Evolutionary conservation across 2,113 vertebrate species (phyloP).

Genomic region (Morone saxatilis): DNA sequence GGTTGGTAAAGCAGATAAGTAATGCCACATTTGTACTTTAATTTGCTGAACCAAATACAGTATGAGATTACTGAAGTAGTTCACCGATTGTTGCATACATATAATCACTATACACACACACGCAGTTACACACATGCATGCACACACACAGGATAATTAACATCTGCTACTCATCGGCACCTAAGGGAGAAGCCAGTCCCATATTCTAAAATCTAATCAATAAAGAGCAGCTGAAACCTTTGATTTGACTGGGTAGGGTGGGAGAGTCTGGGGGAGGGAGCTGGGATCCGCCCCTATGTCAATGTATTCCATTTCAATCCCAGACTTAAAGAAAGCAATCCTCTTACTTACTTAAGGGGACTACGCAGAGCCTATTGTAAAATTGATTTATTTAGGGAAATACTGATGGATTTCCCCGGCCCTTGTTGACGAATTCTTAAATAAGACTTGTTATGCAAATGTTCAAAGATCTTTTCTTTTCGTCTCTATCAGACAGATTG

Average conservation of each 20-base stretch:
- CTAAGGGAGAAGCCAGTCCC: slow-evolving; percentile 78
- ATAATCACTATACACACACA: slow-evolving; percentile 44
- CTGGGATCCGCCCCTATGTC: slow-evolving; percentile 71
- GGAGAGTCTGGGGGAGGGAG: slow-evolving; percentile 41
- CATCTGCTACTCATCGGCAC: slow-evolving; percentile 82
- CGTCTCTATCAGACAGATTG: slow-evolving; percentile 18
- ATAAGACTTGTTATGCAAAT: slow-evolving; percentile 70
- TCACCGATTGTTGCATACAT: slow-evolving; percentile 48
- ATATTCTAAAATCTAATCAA: slow-evolving; percentile 84
- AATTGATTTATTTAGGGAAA: slow-evolving; percentile 80
- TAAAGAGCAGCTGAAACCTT: slow-evolving; percentile 83
- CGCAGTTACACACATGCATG: slow-evolving; percentile 32
- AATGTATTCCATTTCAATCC: slow-evolving; percentile 83
- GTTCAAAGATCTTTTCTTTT: slow-evolving; percentile 31
- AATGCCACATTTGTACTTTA: slow-evolving; percentile 10
- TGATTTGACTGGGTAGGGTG: slow-evolving; percentile 79
- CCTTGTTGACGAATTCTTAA: slow-evolving; percentile 72
- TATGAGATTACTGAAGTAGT: slow-evolving; percentile 57
- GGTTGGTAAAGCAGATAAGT: background rate
- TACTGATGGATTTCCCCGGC: slow-evolving; percentile 61
- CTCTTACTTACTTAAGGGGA: slow-evolving; percentile 80
- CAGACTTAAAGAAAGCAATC: slow-evolving; percentile 81
- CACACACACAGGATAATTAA: slow-evolving; percentile 78
- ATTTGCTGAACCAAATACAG: slow-evolving; percentile 47
- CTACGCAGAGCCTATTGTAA: slow-evolving; percentile 59